phyloP scores from a whole-genome alignment of 2,888 invertebrate genomes.

The Scelioninae gen. 1 region DNA sequence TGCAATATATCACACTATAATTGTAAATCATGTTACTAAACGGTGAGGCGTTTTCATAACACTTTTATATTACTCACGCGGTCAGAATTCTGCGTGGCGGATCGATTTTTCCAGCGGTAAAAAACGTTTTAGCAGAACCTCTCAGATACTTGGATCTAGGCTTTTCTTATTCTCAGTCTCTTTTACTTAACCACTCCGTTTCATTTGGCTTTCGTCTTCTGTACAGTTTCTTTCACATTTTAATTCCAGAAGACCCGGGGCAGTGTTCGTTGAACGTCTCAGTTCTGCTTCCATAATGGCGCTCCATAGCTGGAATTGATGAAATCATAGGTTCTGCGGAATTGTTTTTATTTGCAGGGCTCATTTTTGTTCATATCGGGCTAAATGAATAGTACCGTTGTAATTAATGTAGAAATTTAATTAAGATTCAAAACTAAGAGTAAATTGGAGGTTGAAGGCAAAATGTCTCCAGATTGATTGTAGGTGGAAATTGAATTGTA shows the following conservation, averaged over 20 bases:
- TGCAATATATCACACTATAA: conserved; percentile 14
- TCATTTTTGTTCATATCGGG: conserved; percentile 24
- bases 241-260: conserved; percentile 48
- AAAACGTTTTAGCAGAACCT: too few species aligned
- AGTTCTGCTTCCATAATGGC: conserved; percentile 6
- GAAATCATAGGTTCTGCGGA: too few species aligned
- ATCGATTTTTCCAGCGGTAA: conserved; percentile 23
- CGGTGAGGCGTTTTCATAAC: too few species aligned
- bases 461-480: neutral
- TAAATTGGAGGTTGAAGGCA: neutral
- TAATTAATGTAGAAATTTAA: conserved; percentile 10
- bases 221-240: conserved; percentile 37
- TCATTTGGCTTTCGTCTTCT: too few species aligned
- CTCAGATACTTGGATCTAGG: too few species aligned
- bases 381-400: conserved; percentile 5
- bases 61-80: too few species aligned
- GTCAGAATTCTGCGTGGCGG: too few species aligned
- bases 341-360: conserved; percentile 42
- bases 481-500: neutral
- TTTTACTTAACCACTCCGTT: conserved; percentile 2
- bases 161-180: conserved; percentile 31
- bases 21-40: conserved; percentile 9
- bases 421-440: neutral
- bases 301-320: too few species aligned
- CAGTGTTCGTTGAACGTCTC: conserved; percentile 46